Percentiles rank a stretch among this genome's conserved stretches.
Conservation (phyloP, 1,140 invertebrate genomes). For the Idris sp. region DNA sequence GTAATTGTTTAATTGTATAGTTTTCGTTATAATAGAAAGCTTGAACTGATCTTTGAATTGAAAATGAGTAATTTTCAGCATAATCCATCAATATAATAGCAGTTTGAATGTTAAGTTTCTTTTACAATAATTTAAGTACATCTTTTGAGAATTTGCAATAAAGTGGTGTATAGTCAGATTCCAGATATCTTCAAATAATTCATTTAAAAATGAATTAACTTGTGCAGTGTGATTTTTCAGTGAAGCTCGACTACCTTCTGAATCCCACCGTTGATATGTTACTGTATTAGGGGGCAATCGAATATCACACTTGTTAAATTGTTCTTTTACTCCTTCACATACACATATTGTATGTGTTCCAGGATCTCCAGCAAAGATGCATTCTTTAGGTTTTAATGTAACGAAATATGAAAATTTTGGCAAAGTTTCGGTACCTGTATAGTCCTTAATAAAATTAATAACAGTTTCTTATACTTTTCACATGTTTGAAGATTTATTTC, state of each 20-base stretch:
- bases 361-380: too few relatives aligned
- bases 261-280: constrained; percentile 4
- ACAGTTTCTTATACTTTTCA: too few relatives aligned
- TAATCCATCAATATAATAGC: constrained; percentile 58
- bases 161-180: constrained; percentile 21
- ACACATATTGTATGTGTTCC: too few relatives aligned
- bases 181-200: constrained; percentile 18
- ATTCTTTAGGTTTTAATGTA: constrained; percentile 22
- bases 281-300: background rate
- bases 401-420: constrained; percentile 44
- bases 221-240: constrained; percentile 8
- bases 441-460: too few relatives aligned
- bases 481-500: too few relatives aligned
- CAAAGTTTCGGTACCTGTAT: too few relatives aligned
- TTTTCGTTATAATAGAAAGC: constrained; percentile 61
- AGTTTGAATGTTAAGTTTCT: constrained; percentile 24
- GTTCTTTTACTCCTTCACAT: constrained; percentile 12
- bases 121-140: constrained; percentile 38
- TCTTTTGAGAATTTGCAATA: constrained; percentile 29
- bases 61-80: constrained; percentile 67
- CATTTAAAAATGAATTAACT: background rate
- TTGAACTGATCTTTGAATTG: constrained; percentile 65
- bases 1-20: too few relatives aligned
- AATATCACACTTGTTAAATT: constrained; percentile 2
- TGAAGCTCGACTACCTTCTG: constrained; percentile 10